Evolutionary conservation across 1,140 invertebrate species (phyloP), one percentile per base, ranked within the genome.

Genomic region (Doryteuthis pealeii): DNA sequence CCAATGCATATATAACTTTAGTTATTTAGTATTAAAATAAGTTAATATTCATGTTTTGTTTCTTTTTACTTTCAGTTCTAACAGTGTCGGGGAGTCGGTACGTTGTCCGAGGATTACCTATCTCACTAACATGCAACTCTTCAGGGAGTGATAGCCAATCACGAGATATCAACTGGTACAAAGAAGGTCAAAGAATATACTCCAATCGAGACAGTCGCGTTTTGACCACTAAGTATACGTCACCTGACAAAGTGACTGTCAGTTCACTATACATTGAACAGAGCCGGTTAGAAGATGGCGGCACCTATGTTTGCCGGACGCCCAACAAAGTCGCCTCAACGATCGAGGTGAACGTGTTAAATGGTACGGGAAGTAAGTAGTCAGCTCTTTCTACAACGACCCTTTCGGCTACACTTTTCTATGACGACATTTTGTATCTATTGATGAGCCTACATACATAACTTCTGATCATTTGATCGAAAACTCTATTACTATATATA

Each of bases 131-230:
- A 26, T 68, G 66, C 31, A 68, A 68, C 66, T 68, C 66, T 10
- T 32, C 66, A 14, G 66, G 32, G 30, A 30, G 66, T 68, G 66
- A 68, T 30, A 12, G 32, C 30, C 66, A 30, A 30, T 68, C 66
- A 8, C 28, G 32, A 30, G 66, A 68, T 33, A 68, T 68, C 30
- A 68, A 68, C 66, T 68, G 66, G 66, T 68, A 68, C 31, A 68
- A 68, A 68, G 66, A 33, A 14, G 66, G 66, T 1, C n/a, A 26
- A 26, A 68, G 30, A 32, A 68, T 68, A 30, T 31, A 68, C 30
- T 31, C 66, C 26, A 68, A 6, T 31, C 28, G 32, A 68, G 32
- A 33, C 66, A 68, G 31, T 68, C 66, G 66, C 22, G 31, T 68
- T 15, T 68, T 68, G 30, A 68, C 66, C 1, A 68, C 66, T 6